Percentiles rank a stretch among this genome's conserved stretches.
phyloP scores from a whole-genome alignment of 2,888 invertebrate genomes.

The Cryptocheilus praepositus region DNA sequence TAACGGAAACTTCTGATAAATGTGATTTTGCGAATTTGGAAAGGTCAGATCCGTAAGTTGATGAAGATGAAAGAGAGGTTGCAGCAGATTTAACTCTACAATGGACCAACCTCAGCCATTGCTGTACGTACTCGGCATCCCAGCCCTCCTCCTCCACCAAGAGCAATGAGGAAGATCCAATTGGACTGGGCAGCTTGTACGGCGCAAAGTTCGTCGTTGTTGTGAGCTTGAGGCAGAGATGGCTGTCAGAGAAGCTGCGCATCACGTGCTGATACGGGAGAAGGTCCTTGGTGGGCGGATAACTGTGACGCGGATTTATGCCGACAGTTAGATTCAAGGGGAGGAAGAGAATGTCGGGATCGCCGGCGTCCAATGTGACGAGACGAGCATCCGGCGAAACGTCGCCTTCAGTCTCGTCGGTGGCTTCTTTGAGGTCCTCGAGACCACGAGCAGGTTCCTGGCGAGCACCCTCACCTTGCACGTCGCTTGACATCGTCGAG shows the following conservation, averaged over 20 bases:
- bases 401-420: slow-evolving; percentile 82
- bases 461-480: slow-evolving; percentile 82
- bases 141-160: slow-evolving; percentile 75
- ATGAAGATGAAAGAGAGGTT: no score
- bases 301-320: slow-evolving; percentile 82
- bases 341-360: slow-evolving; percentile 82
- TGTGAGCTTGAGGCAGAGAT: slow-evolving; percentile 83
- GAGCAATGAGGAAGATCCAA: slow-evolving; percentile 66
- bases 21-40: no score
- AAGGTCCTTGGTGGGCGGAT: slow-evolving; percentile 82
- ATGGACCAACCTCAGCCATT: slow-evolving; percentile 78
- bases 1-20: no score
- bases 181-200: slow-evolving; percentile 64
- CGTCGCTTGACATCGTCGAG: slow-evolving; percentile 90
- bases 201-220: slow-evolving; percentile 75
- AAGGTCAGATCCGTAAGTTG: no score
- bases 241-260: slow-evolving; percentile 85
- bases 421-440: slow-evolving; percentile 85
- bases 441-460: slow-evolving; percentile 79
- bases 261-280: slow-evolving; percentile 85
- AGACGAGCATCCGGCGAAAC: slow-evolving; percentile 75
- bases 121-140: slow-evolving; percentile 85
- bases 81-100: not conserved
- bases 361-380: slow-evolving; percentile 79
- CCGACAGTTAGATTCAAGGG: slow-evolving; percentile 81